Percentiles rank a stretch among this genome's conserved stretches.
Conservation (phyloP, 2,797 vertebrate genomes). For the Sylvia borin region DNA sequence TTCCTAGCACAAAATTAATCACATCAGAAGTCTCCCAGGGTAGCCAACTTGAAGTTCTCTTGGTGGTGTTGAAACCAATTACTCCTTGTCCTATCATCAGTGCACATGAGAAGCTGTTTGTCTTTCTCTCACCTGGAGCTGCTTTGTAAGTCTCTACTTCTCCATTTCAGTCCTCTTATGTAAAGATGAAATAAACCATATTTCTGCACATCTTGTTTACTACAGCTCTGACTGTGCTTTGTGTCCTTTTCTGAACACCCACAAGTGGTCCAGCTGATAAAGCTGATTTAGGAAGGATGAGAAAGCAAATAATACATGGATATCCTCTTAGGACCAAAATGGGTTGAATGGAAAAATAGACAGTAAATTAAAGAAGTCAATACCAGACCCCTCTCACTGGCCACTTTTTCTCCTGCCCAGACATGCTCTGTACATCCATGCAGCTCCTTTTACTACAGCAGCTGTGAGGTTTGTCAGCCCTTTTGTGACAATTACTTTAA, state of each 20-base stretch:
- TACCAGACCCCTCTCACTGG: neutral
- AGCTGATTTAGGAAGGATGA: neutral
- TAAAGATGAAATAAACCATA: neutral
- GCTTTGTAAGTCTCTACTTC: neutral
- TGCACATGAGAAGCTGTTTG: neutral
- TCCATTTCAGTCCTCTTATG: neutral
- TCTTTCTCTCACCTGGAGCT: neutral
- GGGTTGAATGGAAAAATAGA: neutral
- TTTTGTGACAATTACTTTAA: constrained; percentile 54
- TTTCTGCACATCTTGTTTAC: neutral
- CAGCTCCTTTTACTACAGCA: neutral
- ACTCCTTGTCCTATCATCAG: neutral
- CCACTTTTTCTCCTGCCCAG: neutral
- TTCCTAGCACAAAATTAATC: neutral
- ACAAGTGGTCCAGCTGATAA: neutral
- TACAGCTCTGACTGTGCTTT: neutral
- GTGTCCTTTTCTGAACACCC: neutral
- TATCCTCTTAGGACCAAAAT: neutral
- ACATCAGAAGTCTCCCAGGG: neutral
- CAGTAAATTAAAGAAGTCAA: neutral
- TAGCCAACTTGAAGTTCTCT: neutral
- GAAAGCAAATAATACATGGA: neutral
- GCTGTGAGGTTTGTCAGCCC: constrained; percentile 1
- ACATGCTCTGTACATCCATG: neutral
- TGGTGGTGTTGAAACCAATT: neutral